These are phyloP conservation scores for Cryptus viduatorius DNA, from an alignment of 2,888 invertebrate genomes.

Conservation along the genomic window DNA sequence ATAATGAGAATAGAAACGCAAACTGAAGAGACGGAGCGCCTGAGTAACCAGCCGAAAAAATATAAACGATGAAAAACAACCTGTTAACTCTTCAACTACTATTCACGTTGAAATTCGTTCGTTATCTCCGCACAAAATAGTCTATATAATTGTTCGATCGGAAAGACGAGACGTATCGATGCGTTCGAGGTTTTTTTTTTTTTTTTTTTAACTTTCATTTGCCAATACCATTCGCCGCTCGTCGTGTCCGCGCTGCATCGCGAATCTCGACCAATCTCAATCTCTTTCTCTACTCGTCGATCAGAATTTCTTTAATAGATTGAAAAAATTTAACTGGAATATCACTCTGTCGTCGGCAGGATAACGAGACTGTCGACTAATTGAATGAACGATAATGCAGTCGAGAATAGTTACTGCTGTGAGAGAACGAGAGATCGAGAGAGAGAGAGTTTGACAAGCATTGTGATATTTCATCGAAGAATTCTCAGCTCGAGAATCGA, in stretches of 20 bases:
- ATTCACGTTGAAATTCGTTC: constrained; percentile 39
- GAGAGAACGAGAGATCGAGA: neutral
- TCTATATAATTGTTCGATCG: constrained; percentile 57
- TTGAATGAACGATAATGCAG: constrained; percentile 28
- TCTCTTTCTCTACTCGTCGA: constrained; percentile 9
- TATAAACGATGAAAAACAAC: constrained; percentile 27
- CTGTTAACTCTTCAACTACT: constrained; percentile 60
- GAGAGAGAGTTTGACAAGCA: constrained; percentile 3
- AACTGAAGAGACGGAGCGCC: neutral
- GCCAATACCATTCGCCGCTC: constrained; percentile 61
- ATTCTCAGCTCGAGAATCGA: neutral
- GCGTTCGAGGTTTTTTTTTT: constrained; percentile 25
- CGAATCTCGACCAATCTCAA: neutral
- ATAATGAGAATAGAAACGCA: constrained; percentile 45
- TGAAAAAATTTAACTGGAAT: constrained; percentile 14
- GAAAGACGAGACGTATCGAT: constrained; percentile 64
- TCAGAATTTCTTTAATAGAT: constrained; percentile 24
- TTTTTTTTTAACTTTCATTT: constrained; percentile 8
- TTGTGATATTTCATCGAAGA: neutral
- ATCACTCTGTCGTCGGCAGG: neutral
- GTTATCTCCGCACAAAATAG: neutral
- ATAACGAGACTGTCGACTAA: constrained; percentile 40
- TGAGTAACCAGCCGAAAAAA: constrained; percentile 26
- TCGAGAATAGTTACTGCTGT: neutral
- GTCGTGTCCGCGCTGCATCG: constrained; percentile 49